Percentiles rank a stretch among this genome's conserved stretches.
Conservation (phyloP, 2,888 invertebrate genomes). For the Apoderus coryli region DNA sequence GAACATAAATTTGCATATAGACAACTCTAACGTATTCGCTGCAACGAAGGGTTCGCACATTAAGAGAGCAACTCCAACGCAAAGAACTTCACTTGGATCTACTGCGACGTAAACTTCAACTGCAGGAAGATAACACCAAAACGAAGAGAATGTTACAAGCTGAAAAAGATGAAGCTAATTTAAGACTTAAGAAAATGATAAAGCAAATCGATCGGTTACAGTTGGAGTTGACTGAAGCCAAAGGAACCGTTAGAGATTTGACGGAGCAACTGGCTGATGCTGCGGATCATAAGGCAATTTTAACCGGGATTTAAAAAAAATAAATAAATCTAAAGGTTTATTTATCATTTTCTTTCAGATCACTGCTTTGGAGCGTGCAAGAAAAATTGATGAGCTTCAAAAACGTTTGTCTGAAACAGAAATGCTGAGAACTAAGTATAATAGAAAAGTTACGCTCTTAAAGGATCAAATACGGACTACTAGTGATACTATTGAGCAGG, state of each 20-base stretch:
- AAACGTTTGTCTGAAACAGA: slow-evolving; percentile 71
- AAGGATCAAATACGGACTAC: slow-evolving; percentile 57
- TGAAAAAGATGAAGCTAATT: slow-evolving; percentile 53
- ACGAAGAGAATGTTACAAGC: slow-evolving; percentile 47
- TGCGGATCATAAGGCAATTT: slow-evolving; percentile 64
- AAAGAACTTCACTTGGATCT: slow-evolving; percentile 86
- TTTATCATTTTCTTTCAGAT: slow-evolving; percentile 50
- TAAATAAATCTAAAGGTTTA: slow-evolving; percentile 1
- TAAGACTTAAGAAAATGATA: slow-evolving; percentile 60
- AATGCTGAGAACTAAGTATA: slow-evolving; percentile 57
- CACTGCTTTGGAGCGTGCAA: slow-evolving; percentile 64
- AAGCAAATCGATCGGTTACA: slow-evolving; percentile 74
- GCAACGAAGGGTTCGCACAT: slow-evolving; percentile 69
- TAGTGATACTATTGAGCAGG: slow-evolving; percentile 54
- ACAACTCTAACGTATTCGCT: slow-evolving; percentile 80
- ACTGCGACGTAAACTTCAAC: slow-evolving; percentile 69
- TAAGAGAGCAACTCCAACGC: slow-evolving; percentile 81
- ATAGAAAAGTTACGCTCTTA: slow-evolving; percentile 52
- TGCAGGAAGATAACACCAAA: slow-evolving; percentile 62
- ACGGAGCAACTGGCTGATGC: slow-evolving; percentile 76
- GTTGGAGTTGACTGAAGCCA: slow-evolving; percentile 66
- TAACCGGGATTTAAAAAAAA: slow-evolving; percentile 3
- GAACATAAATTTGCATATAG: slow-evolving; percentile 31
- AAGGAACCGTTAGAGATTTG: slow-evolving; percentile 65
- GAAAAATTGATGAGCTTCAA: slow-evolving; percentile 72